Percentiles rank a stretch among this genome's conserved stretches.
Conservation (phyloP, 2,888 invertebrate genomes). For the Monoplex corrugatus region DNA sequence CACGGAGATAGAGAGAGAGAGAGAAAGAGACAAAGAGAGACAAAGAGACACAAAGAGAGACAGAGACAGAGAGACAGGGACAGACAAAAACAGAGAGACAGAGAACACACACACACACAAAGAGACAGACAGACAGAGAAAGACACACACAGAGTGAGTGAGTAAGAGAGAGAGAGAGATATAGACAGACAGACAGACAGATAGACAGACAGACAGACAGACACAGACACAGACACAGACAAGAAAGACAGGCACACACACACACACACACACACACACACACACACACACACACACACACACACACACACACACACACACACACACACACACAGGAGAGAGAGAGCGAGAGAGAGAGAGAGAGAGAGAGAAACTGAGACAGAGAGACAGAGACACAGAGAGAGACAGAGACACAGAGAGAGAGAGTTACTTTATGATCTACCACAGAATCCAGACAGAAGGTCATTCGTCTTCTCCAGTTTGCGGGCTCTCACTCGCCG, state of each 20-base stretch:
- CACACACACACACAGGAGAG: neutral
- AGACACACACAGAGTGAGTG: neutral
- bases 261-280: neutral
- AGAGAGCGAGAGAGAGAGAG: neutral
- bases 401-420: constrained; percentile 10
- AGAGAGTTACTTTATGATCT: neutral
- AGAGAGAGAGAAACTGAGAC: constrained; percentile 16
- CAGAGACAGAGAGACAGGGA: neutral
- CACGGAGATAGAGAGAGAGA: neutral
- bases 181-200: neutral
- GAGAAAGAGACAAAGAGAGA: neutral
- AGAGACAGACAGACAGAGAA: constrained; percentile 8
- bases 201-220: neutral
- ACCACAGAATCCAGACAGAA: neutral
- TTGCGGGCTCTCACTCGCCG: neutral
- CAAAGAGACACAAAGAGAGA: neutral
- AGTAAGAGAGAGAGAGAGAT: no score
- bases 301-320: neutral
- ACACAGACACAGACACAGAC: no score
- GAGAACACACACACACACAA: neutral
- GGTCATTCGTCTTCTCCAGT: neutral
- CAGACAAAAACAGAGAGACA: neutral
- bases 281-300: neutral
- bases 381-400: constrained; percentile 17
- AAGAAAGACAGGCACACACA: neutral